These are phyloP conservation scores for Siderastrea siderea DNA, from an alignment of 92 coral and sea anemone species.

Conservation along the genomic window DNA sequence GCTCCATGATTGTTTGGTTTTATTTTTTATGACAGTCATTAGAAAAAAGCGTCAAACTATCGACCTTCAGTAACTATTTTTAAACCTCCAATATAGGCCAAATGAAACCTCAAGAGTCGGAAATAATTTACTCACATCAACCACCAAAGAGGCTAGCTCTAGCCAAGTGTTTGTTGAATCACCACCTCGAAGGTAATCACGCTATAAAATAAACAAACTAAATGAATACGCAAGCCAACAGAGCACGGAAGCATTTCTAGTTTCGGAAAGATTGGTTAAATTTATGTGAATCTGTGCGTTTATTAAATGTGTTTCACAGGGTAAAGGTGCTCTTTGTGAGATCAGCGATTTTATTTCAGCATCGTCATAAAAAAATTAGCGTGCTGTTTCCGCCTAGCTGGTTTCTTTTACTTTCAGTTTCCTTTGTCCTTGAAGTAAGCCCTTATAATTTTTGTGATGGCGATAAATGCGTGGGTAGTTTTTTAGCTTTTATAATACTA, in stretches of 20 bases:
- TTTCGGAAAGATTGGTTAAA: background rate
- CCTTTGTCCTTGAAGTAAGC: background rate
- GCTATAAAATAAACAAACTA: background rate
- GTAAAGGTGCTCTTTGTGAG: background rate
- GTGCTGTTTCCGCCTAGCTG: background rate
- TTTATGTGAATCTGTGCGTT: background rate
- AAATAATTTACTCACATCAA: background rate
- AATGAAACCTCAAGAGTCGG: conserved; percentile 2
- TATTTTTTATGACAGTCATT: background rate
- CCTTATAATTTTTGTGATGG: too few relatives aligned
- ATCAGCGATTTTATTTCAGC: background rate
- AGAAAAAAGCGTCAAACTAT: background rate
- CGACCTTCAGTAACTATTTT: background rate
- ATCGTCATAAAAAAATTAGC: background rate
- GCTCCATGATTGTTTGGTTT: background rate
- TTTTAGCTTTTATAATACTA: too few relatives aligned
- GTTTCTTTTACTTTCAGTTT: background rate
- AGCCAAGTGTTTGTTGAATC: background rate
- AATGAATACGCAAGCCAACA: background rate
- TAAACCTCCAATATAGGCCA: background rate
- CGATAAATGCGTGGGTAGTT: background rate
- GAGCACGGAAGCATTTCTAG: background rate
- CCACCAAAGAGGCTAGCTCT: background rate
- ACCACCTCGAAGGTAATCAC: conserved; percentile 19
- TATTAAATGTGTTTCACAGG: background rate